Evolutionary conservation across 2,113 vertebrate genomes (phyloP), one percentile per base, ranked within the genome.

Genomic region (Mola mola): DNA sequence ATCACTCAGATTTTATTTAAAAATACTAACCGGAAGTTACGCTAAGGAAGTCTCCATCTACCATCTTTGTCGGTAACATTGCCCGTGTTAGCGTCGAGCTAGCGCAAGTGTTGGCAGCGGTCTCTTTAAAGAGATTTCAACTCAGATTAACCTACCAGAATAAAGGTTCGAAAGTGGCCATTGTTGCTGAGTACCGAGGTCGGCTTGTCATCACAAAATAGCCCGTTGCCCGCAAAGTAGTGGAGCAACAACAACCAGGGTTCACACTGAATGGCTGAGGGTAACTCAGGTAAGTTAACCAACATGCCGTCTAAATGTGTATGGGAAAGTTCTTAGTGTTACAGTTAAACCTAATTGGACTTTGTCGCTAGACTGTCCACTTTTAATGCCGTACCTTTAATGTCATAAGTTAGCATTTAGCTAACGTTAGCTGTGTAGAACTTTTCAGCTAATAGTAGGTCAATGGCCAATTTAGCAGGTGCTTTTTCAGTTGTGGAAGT

Each of bases 221-320:
- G 4, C 42, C 31, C 26, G 33, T 40, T 28, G 31, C 43, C 29
- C 50, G 52, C 55, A 21, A 22, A 19, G 7, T 47, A 38, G 3
- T 16, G 21, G 21, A 60, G 51, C 31, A 51, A 24, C 36, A 43
- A 42, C 38, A 55, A 20, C 50, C 48, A 19, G 12, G 53, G 40
- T 31, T 38, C 3, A 38, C 17, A 49, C 36, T 83, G 70, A 81
- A 89, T 89, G 88, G 88, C 88, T 26, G 88, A 88, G 43, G 87
- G 88, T 47, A 79, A 47, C 31, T 81, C 88, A 74, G 88, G 88
- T 88, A 75, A 67, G 12, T 28, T n/a, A n/a, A n/a, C 13, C 17
- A 7, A 16, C 37, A 20, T 26, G 5, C 4, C 50, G 28, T 34
- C 9, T 13, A 20, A 61, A 53, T 50, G 20, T 40, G 13, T 38